Conservation (phyloP, 2,113 vertebrate species). For the Corydoras maculifer region DNA sequence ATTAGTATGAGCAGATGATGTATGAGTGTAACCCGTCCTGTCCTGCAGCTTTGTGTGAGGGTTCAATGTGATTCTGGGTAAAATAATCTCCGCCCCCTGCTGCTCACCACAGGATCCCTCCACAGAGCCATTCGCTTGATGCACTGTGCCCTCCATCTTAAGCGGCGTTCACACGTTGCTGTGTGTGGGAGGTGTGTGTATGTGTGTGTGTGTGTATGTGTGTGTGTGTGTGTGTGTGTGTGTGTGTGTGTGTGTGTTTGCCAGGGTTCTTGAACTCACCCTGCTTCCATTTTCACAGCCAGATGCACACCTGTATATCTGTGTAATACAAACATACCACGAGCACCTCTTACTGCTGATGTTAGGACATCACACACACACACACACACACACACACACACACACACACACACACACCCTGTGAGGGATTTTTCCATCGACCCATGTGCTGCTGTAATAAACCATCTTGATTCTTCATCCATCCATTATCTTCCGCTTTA, state of each 20-base stretch:
- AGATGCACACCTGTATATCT: neutral
- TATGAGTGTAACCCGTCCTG: neutral
- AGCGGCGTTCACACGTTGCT: neutral
- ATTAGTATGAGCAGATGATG: too few species aligned
- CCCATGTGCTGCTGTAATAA: too few species aligned
- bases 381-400: too few species aligned
- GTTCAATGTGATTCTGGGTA: too few species aligned
- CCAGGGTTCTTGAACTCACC: neutral
- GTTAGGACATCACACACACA: too few species aligned
- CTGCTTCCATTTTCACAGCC: slow-evolving; percentile 11
- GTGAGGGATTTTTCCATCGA: too few species aligned
- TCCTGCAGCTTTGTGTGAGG: too few species aligned
- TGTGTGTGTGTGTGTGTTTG: slow-evolving; percentile 7
- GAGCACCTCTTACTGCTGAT: neutral
- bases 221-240: slow-evolving; percentile 12
- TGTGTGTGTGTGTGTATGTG: neutral
- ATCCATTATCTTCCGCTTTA: too few species aligned
- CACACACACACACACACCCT: too few species aligned
- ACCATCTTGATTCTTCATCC: too few species aligned
- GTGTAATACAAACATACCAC: neutral
- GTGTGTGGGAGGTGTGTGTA: neutral
- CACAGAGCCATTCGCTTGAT: neutral
- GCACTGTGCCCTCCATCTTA: neutral
- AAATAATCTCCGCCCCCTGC: neutral
- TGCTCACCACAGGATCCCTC: neutral